Evolutionary conservation across 2,797 vertebrate genomes (phyloP).

Genomic region (Mus minutoides): DNA sequence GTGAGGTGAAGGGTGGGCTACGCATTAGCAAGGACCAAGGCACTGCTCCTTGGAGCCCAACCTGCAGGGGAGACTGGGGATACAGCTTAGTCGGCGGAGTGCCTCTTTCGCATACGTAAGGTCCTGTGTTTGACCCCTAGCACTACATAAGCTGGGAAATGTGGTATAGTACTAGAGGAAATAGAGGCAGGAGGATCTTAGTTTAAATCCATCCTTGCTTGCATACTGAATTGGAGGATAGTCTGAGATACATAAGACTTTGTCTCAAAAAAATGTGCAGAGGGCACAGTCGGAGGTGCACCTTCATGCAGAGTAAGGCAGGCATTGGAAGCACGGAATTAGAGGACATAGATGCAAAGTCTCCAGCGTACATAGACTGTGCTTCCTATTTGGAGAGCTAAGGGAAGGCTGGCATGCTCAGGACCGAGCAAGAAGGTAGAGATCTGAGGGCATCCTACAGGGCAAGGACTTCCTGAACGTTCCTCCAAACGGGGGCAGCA

Average conservation of each 20-base stretch:
- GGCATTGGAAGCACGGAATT: neutral
- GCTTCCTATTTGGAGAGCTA: neutral
- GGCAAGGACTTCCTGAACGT: neutral
- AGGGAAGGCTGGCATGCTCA: neutral
- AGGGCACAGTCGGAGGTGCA: neutral
- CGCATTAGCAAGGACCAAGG: neutral
- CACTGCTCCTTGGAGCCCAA: neutral
- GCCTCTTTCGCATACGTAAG: neutral
- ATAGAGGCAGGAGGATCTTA: neutral
- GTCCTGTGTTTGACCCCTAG: neutral
- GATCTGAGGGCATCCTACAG: neutral
- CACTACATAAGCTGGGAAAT: neutral
- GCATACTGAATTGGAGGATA: neutral
- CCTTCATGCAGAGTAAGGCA: neutral
- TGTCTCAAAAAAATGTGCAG: neutral
- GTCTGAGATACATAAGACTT: neutral
- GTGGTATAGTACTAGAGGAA: neutral
- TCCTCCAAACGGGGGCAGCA: neutral
- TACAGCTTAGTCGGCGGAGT: neutral
- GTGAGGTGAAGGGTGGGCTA: too few species aligned
- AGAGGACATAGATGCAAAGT: neutral
- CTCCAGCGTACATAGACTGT: rapidly evolving
- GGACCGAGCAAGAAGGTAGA: neutral
- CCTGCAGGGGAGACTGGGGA: neutral
- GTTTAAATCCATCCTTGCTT: neutral